Conservation (phyloP, 2,888 invertebrate species). For the Perizoma affinitatum region DNA sequence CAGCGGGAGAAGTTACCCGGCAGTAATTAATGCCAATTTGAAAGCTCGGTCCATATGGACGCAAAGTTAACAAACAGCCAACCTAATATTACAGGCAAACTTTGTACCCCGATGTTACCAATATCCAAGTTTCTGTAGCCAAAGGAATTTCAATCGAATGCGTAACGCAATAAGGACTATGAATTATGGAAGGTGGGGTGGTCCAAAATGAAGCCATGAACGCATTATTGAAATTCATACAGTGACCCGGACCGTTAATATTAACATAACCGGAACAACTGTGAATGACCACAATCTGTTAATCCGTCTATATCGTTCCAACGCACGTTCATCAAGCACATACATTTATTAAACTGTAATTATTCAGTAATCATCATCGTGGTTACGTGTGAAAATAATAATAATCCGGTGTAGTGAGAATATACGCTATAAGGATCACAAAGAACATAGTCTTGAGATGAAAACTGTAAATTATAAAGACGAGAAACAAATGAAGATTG, state of each 20-base stretch:
- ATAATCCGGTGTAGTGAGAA: conserved; percentile 1
- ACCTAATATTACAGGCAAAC: conserved; percentile 45
- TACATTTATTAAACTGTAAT: not conserved
- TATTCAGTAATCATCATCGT: not conserved
- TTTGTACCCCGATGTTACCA: conserved; percentile 36
- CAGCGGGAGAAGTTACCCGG: conserved; percentile 47
- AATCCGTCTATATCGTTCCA: conserved; percentile 36
- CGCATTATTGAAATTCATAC: conserved; percentile 40
- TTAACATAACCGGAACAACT: conserved; percentile 48
- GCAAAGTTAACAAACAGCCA: conserved; percentile 50
- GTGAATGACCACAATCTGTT: conserved; percentile 35
- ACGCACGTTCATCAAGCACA: conserved; percentile 35
- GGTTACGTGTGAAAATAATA: conserved; percentile 3
- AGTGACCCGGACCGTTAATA: conserved; percentile 41
- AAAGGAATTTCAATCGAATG: conserved; percentile 32
- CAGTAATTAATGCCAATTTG: conserved; percentile 54
- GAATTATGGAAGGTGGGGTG: not conserved
- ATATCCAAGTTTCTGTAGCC: conserved; percentile 20
- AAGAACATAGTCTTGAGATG: conserved; percentile 5
- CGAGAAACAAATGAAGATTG: conserved; percentile 36
- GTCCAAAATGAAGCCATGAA: conserved; percentile 35
- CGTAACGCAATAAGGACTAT: not conserved
- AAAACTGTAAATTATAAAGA: conserved; percentile 31
- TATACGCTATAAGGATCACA: not conserved
- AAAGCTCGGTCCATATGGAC: conserved; percentile 49